Conservation (phyloP, 2,113 vertebrate genomes). For the Centropristis striata region DNA sequence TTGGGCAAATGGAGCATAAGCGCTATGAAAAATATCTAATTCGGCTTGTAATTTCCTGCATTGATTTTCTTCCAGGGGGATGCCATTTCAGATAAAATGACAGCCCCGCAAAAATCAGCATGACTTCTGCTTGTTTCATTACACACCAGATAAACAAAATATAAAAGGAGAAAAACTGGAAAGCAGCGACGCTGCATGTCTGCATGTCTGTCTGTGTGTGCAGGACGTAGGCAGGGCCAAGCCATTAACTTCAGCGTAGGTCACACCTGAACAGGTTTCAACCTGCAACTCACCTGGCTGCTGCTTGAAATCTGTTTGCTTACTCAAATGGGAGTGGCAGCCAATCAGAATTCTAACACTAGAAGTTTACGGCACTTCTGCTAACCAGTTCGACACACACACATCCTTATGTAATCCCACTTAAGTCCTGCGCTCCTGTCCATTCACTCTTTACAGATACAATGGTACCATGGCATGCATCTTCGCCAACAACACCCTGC, state of each 20-base stretch:
- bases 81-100: conserved; percentile 55
- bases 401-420: conserved; percentile 31
- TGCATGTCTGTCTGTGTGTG: background rate
- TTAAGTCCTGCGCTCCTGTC: conserved; percentile 17
- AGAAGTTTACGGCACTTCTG: conserved; percentile 23
- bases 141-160: conserved; percentile 39
- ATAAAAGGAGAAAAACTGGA: conserved; percentile 12
- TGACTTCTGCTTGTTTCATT: conserved; percentile 44
- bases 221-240: background rate
- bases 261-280: conserved; percentile 73
- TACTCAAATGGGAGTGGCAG: conserved; percentile 61
- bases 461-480: conserved; percentile 13
- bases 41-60: conserved; percentile 65
- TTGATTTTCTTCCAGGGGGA: conserved; percentile 59
- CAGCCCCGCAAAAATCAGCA: conserved; percentile 32
- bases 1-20: conserved; percentile 69
- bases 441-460: conserved; percentile 39
- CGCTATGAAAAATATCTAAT: conserved; percentile 66
- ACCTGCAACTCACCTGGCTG: conserved; percentile 62
- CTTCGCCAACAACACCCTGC: background rate
- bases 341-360: conserved; percentile 58
- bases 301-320: conserved; percentile 64
- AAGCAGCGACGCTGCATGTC: conserved; percentile 2
- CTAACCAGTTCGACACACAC: background rate
- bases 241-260: conserved; percentile 18